Evolutionary conservation across 2,797 vertebrate genomes (phyloP).

Genomic region (Alosa sapidissima): DNA sequence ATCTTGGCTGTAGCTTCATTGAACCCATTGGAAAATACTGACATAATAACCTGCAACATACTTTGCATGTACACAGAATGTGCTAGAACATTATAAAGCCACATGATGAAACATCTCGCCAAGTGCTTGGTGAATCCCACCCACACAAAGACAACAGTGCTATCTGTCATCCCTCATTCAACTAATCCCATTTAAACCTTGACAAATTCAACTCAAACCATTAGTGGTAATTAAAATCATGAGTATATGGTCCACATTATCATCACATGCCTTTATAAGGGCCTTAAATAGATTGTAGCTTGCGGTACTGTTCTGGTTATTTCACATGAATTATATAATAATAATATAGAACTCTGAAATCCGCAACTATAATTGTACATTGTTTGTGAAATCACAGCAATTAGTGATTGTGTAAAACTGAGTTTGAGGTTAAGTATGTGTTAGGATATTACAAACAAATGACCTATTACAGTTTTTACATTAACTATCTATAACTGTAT

Average conservation of each 20-base stretch:
- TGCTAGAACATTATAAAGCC: neutral
- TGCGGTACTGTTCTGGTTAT: neutral
- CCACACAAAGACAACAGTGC: neutral
- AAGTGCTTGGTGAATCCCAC: neutral
- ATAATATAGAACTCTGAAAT: neutral
- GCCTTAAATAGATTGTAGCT: neutral
- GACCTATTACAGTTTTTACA: neutral
- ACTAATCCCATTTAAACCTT: constrained; percentile 18
- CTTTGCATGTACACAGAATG: neutral
- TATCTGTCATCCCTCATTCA: neutral
- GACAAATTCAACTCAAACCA: constrained; percentile 13
- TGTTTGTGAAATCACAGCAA: neutral
- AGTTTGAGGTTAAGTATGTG: neutral
- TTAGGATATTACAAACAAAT: neutral
- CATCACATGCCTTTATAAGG: neutral
- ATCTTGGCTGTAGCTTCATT: neutral
- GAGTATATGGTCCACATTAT: constrained; percentile 15
- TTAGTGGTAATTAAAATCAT: constrained; percentile 30
- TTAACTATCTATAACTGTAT: too few relatives aligned
- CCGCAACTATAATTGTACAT: neutral
- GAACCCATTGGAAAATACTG: neutral
- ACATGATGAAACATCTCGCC: neutral
- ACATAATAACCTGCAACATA: neutral
- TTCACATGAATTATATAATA: neutral
- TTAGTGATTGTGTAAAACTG: neutral